phyloP scores from a whole-genome alignment of 2,113 vertebrate genomes.

The Lethenteron camtschaticum region DNA sequence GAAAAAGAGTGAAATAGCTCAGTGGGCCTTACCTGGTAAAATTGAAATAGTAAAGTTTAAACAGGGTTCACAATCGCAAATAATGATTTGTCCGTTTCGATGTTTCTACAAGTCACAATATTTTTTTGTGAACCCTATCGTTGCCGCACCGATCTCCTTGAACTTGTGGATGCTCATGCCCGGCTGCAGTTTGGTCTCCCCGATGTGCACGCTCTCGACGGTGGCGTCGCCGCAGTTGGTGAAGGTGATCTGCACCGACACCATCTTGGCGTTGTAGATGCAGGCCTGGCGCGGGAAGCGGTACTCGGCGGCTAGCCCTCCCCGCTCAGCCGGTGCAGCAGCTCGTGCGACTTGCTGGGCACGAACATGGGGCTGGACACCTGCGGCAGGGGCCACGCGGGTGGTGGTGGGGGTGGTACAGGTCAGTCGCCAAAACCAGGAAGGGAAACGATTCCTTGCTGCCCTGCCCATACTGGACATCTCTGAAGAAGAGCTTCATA shows the following conservation, averaged over 20 bases:
- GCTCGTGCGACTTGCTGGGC: conserved; percentile 37
- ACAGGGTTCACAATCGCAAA: no score
- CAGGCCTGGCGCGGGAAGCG: conserved; percentile 73
- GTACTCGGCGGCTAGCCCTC: conserved; percentile 68
- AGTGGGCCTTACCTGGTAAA: no score
- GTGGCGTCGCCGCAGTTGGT: conserved; percentile 53
- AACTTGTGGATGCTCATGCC: conserved; percentile 83
- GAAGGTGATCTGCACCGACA: conserved; percentile 72
- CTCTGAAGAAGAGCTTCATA: no score
- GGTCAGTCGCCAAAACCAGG: fast-evolving
- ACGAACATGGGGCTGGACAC: conserved; percentile 30
- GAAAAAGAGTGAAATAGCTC: no score
- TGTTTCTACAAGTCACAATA: no score
- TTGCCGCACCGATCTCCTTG: conserved; percentile 46
- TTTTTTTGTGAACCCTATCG: neutral
- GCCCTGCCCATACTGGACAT: no score
- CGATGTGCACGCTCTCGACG: conserved; percentile 45
- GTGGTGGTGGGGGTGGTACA: neutral
- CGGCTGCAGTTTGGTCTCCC: conserved; percentile 46
- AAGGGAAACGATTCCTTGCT: neutral
- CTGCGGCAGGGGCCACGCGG: conserved; percentile 18
- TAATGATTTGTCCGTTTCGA: no score
- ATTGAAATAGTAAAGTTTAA: no score
- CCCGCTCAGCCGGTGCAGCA: conserved; percentile 69
- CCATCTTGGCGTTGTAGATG: conserved; percentile 52